Evolutionary conservation across 2,888 invertebrate species (phyloP), one percentile per base, ranked within the genome.

Genomic region (Cyclophora albipunctata): DNA sequence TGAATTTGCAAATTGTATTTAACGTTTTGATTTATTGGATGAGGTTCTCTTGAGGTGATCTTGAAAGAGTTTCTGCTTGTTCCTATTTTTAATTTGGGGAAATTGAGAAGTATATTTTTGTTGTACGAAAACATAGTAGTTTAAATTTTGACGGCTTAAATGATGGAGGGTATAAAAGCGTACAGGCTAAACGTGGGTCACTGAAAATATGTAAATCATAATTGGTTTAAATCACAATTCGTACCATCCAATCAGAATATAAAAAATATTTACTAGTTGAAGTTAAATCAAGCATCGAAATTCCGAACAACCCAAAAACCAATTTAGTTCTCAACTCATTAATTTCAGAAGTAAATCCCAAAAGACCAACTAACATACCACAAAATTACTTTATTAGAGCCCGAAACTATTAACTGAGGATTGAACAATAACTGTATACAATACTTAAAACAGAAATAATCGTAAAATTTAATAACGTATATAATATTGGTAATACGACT

Each of bases 401-500:
- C 55, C 55, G 55, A 63, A 52, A 46, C 62, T 57, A 67, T 66
- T 68, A 65, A 52, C 51, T 53, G 56, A 64, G 62, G 58, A 69
- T 67, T 69, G 62, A 68, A 70, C 69, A 73, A 72, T 71, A 69
- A 67, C 64, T 69, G 69, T 71, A 74, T 68, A 68, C 65, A 69
- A 70, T 59, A 64, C 63, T 65, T 42, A 42, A 43, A 43, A 67
- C 59, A 55, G 59, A 37, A 37, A 66, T 52, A 60, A 55, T 71
- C 73, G 59, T 79, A 77, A 79, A 78, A 60, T 70, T 77, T 76
- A 72, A 77, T 71, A 67, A 64, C 60, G 55, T 66, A 63, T 71
- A 71, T 73, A 79, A 71, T 73, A 79, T 75, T 74, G 73, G 69
- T 73, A 71, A 73, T 63, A 68, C 67, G 62, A 64, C 66, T 67